Base-by-base conservation (phyloP, 1,140 invertebrate species). In the Adoxophyes honmai region DNA sequence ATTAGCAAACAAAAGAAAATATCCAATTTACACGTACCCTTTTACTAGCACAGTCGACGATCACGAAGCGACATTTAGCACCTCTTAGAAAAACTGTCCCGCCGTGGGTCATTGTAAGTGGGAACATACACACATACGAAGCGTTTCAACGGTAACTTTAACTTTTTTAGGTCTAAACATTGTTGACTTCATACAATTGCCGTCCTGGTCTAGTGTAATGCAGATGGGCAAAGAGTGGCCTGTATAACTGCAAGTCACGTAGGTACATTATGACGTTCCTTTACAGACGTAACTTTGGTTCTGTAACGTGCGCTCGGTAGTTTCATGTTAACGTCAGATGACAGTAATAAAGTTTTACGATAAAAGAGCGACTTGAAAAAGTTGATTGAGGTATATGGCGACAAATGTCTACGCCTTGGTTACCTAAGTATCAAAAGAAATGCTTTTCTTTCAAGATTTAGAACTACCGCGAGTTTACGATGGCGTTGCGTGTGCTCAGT, bases 11-110 rank as follows among this genome's bases (percentile, higher is more conserved):
- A 62, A 67, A 52, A 66, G 64, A 76, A 80, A 81, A 81, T 75
- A 72, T 67, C 56, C 68, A 80, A 80, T 85, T 82, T 62, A 80
- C 76, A 78, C 60, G 28, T 28, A 44, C 65, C 66, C 70, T 76
- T 74, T 78, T 76, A 70, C 70, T 59, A 57, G 66, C 64, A 59
- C 70, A 78, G 76, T 76, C 70, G 73, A 70, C 60, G 68, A 69
- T 82, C 81, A 84, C 81, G 83, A 78, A 78, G 56, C 62, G 63
- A 61, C 57, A 73, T 62, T 86, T 86, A 86, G 73, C 81, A 81
- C 78, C 79, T 77, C 58, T 58, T 65, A 63, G 59, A 68, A 64
- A 36, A 66, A 70, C 57, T 64, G 65, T 73, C 62, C 57, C 55
- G 59, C 42, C 42, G 8, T 28, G 21, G 42, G 42, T 48, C 42